Evolutionary conservation across 2,113 vertebrate genomes (phyloP), one percentile per base, ranked within the genome.

Genomic region (Sphaerodactylus townsendi): DNA sequence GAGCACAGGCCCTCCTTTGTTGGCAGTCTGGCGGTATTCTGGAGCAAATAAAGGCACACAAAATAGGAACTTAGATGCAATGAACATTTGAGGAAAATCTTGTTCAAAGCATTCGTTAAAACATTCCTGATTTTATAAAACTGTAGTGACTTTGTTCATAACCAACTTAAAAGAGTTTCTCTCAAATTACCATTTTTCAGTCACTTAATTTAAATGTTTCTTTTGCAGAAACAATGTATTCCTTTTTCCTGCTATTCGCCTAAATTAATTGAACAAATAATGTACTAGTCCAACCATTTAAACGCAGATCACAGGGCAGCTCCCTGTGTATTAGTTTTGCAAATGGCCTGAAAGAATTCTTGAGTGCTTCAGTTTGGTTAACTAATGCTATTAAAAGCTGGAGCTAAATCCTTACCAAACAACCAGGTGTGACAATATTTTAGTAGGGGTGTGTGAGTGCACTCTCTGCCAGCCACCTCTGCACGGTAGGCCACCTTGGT

Each of bases 1-100:
- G 97, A 97, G 97, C 96, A 99, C 98, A 99, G 97, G 97, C 96
- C 90, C 95, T 94, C 95, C 96, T 99, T 99, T 99, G 98, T 98
- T 98, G 96, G 94, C 95, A 94, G 93, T 91, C 93, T 95, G 90
- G 94, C 65, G 83, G 94, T 95, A 97, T 97, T 98, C 96, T 97
- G 96, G 96, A 97, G 97, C 96, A 97, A 97, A 98, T 97, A 98
- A 98, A 98, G 95, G 96, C 95, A 88, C 79, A 93, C 97, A 97
- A 98, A 98, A 97, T 96, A 96, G 95, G 96, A 97, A 97, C 96
- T 96, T 93, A 94, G 93, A 96, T 90, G 96, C 93, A 97, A 95
- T 93, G 93, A 96, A 96, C 96, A 97, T 98, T 98, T 96, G 97
- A 97, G 96, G 96, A 97, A 95, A 97, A 96, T 73, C 79, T 90